A percentile compares a stretch with the other conserved stretches of the same genome.
phyloP scores from a whole-genome alignment of 2,888 invertebrate genomes.

The Orthonychiurus folsomi region DNA sequence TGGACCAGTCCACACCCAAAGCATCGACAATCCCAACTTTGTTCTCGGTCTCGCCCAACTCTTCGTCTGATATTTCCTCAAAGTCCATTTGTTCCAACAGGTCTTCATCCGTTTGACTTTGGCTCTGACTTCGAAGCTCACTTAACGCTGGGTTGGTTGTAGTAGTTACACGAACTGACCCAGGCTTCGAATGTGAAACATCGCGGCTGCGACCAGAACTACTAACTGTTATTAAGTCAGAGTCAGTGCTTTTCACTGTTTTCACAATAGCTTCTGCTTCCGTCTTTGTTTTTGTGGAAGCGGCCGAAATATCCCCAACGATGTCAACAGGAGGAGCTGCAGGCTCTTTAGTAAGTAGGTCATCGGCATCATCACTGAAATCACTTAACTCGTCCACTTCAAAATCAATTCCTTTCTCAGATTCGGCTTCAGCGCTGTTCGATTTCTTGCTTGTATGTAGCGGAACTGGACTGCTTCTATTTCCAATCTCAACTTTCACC shows the following conservation, averaged over 20 bases:
- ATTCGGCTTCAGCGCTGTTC: slow-evolving; percentile 4
- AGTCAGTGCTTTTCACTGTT: neutral
- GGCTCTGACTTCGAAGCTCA: slow-evolving; percentile 27
- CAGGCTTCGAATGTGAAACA: neutral
- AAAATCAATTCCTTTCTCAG: slow-evolving; percentile 8
- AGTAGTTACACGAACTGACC: neutral
- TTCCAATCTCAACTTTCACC: neutral
- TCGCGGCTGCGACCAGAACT: neutral
- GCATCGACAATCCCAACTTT: slow-evolving; percentile 71
- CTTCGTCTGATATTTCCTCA: slow-evolving; percentile 83
- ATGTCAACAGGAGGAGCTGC: slow-evolving; percentile 6
- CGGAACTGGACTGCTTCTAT: neutral
- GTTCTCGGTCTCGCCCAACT: slow-evolving; percentile 67
- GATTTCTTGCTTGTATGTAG: neutral
- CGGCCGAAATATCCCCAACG: neutral
- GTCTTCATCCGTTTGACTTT: slow-evolving; percentile 49
- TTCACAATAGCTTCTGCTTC: neutral
- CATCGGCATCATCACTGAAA: slow-evolving; percentile 40
- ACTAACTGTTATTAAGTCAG: neutral
- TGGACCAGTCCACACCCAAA: slow-evolving; percentile 92
- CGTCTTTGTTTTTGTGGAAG: neutral
- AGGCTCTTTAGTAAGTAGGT: slow-evolving; percentile 21
- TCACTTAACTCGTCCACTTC: slow-evolving; percentile 34
- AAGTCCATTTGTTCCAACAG: slow-evolving; percentile 69
- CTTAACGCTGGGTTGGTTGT: slow-evolving; percentile 1